Evolutionary conservation across 2,888 invertebrate species (phyloP).

Genomic region (Imbricaverruca yamaguchii): DNA sequence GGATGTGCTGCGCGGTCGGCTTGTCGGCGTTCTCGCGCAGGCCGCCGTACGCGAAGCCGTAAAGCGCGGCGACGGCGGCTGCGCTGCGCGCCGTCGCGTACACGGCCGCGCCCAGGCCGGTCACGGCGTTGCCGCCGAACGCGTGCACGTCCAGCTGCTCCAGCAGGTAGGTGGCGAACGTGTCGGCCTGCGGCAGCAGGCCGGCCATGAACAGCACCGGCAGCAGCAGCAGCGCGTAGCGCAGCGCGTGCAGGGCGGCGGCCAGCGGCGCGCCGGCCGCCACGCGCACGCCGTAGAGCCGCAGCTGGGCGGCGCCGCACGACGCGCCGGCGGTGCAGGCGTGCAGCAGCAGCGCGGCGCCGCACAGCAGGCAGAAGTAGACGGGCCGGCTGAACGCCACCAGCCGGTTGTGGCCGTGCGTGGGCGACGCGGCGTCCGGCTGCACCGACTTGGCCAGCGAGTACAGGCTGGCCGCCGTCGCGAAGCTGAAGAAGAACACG

Average conservation of each 20-base stretch:
- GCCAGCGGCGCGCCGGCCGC: conserved; percentile 56
- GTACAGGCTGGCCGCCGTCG: conserved; percentile 97
- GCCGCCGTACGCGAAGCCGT: conserved; percentile 80
- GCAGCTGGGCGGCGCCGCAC: conserved; percentile 34
- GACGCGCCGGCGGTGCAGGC: conserved; percentile 25
- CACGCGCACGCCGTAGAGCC: conserved; percentile 45
- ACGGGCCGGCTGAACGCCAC: conserved; percentile 69
- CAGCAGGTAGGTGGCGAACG: conserved; percentile 89
- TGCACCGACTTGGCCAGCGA: conserved; percentile 95
- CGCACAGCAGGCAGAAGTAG: conserved; percentile 39
- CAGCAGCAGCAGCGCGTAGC: conserved; percentile 76
- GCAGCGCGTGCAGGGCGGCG: conserved; percentile 62
- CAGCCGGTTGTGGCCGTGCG: conserved; percentile 93
- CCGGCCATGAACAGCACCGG: conserved; percentile 92
- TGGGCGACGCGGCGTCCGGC: conserved; percentile 96
- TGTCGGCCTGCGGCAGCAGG: conserved; percentile 91
- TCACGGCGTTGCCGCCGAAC: conserved; percentile 81
- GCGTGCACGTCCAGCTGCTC: conserved; percentile 68
- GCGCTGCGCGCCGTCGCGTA: conserved; percentile 74
- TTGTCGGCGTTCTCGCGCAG: conserved; percentile 57
- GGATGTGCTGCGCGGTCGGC: conserved; percentile 60
- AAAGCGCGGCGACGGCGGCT: conserved; percentile 68
- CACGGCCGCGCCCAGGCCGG: conserved; percentile 71
- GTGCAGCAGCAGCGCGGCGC: conserved; percentile 37
- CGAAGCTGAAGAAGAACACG: conserved; percentile 90